Conservation (phyloP, 2,113 vertebrate genomes). For the Oxyura jamaicensis region DNA sequence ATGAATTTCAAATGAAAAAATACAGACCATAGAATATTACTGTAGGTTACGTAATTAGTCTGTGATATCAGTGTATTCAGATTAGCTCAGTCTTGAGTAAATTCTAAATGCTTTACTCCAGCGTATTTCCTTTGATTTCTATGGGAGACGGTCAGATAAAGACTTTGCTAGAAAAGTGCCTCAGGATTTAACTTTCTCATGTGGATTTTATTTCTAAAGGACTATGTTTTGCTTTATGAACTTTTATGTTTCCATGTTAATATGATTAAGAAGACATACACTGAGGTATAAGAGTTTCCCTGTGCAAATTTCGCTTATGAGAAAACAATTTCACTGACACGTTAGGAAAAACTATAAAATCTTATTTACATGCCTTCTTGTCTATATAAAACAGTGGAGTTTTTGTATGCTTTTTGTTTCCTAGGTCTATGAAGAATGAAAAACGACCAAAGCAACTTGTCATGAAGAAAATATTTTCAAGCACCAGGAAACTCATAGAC, state of each 20-base stretch:
- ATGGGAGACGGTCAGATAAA: constrained; percentile 2
- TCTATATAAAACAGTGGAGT: background rate
- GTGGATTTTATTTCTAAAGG: constrained; percentile 38
- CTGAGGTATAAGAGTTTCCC: background rate
- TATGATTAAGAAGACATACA: constrained; percentile 19
- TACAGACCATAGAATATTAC: background rate
- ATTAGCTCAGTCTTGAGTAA: background rate
- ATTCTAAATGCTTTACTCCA: constrained; percentile 3
- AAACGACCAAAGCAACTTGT: background rate
- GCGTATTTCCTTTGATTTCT: background rate
- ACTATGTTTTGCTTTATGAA: background rate
- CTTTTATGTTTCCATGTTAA: constrained; percentile 16
- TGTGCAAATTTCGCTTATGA: background rate
- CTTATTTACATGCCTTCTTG: constrained; percentile 13
- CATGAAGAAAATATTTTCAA: constrained; percentile 4
- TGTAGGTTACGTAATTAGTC: constrained; percentile 10
- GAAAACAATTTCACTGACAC: background rate
- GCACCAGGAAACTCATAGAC: background rate
- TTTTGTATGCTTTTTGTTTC: background rate
- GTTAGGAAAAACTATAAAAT: background rate
- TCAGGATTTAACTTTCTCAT: constrained; percentile 24
- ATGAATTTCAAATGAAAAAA: background rate
- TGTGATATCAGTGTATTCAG: background rate
- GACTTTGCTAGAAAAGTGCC: constrained; percentile 38
- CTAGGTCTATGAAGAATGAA: background rate